Percentiles rank a stretch among this genome's conserved stretches.
Conservation (phyloP, 2,888 invertebrate species). For the Acanthosepion pharaonis region DNA sequence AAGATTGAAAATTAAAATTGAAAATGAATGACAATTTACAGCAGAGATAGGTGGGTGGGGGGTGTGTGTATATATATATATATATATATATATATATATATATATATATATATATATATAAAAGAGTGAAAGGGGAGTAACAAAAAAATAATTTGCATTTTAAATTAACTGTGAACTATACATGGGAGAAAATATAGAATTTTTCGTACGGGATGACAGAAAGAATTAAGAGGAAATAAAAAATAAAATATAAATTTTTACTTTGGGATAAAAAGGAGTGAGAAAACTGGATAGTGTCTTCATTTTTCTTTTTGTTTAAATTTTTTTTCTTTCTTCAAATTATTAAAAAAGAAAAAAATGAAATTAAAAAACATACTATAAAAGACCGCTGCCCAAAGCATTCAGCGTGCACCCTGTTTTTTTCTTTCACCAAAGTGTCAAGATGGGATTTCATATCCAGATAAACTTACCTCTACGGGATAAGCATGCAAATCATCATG, state of each 20-base stretch:
- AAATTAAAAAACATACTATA: background rate
- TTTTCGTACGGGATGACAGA: background rate
- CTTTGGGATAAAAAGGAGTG: background rate
- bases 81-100: constrained; percentile 38
- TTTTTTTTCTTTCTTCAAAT: background rate
- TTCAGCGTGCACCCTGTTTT: background rate
- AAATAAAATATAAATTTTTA: background rate
- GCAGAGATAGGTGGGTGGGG: background rate
- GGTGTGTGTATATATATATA: background rate
- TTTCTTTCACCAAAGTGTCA: constrained; percentile 39
- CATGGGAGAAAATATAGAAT: background rate
- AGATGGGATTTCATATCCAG: constrained; percentile 45
- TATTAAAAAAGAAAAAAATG: background rate
- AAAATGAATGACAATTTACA: background rate
- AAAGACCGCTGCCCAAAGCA: constrained; percentile 45
- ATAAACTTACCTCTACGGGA: constrained; percentile 46
- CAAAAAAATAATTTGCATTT: background rate
- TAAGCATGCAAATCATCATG: constrained; percentile 47
- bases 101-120: background rate
- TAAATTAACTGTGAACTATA: background rate
- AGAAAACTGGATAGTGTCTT: background rate
- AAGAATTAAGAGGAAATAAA: background rate
- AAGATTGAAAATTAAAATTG: background rate
- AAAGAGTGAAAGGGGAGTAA: background rate
- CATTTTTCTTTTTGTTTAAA: background rate